Conservation (phyloP, 2,888 invertebrate genomes). For the Smittia aterrima region DNA sequence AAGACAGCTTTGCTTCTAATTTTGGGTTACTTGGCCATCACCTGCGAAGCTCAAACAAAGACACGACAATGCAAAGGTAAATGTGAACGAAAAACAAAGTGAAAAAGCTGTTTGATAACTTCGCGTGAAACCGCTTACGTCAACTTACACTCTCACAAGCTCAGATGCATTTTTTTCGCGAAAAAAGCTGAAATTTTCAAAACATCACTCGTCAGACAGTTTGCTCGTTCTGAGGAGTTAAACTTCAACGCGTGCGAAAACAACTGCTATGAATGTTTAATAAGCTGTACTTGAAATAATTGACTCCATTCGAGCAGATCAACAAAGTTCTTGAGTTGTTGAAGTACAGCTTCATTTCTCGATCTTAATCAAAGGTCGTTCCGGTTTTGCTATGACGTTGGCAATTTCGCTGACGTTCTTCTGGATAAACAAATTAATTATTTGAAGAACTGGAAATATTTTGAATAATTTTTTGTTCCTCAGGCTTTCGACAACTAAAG, state of each 20-base stretch:
- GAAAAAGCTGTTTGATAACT: background rate
- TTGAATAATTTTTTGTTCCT: background rate
- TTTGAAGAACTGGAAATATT: background rate
- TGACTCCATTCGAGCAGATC: too few species aligned
- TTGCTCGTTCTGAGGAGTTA: too few species aligned
- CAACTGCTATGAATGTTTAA: too few species aligned
- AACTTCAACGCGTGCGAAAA: too few species aligned
- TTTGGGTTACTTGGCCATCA: background rate
- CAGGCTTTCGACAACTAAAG: conserved; percentile 47
- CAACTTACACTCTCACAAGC: background rate
- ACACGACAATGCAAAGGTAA: background rate
- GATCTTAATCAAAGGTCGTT: too few species aligned
- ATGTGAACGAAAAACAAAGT: background rate
- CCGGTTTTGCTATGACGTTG: too few species aligned
- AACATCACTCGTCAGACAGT: too few species aligned
- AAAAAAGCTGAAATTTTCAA: too few species aligned
- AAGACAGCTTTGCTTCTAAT: background rate
- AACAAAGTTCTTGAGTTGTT: too few species aligned
- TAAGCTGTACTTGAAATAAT: too few species aligned
- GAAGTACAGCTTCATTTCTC: too few species aligned
- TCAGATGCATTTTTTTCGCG: too few species aligned
- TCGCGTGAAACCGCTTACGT: background rate
- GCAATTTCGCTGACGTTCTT: background rate
- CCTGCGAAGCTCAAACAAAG: background rate
- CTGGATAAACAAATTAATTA: background rate